phyloP scores from a whole-genome alignment of 1,140 invertebrate species.

The Macrobrachium rosenbergii region DNA sequence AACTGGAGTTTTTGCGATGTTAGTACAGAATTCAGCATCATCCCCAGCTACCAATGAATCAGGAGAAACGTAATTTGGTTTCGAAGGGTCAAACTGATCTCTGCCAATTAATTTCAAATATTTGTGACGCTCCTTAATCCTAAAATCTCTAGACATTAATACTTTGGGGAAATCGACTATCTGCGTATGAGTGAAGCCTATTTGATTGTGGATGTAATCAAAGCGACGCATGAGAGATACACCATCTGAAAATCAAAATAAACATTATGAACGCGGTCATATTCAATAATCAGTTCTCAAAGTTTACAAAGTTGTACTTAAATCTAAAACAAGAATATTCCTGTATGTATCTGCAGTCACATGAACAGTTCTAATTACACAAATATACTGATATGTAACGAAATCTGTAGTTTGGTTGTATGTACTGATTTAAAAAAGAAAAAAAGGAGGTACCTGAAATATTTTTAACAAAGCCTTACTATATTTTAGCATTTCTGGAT shows the following conservation, averaged over 20 bases:
- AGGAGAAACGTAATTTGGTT: constrained; percentile 45
- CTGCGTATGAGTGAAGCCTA: constrained; percentile 34
- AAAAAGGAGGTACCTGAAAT: no score
- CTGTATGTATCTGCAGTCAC: no score
- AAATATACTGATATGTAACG: no score
- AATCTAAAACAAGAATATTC: not conserved
- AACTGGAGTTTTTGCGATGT: constrained; percentile 31
- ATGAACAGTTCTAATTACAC: no score
- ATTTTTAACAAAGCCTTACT: no score
- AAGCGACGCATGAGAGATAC: constrained; percentile 35
- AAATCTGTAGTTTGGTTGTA: no score
- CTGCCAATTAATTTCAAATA: constrained; percentile 37
- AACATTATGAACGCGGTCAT: not conserved
- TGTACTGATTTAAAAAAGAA: no score
- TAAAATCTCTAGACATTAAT: constrained; percentile 40
- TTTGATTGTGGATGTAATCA: constrained; percentile 36
- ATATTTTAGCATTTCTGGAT: no score
- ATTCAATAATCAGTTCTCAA: not conserved
- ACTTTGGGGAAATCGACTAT: constrained; percentile 43
- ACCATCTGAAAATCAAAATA: constrained; percentile 33
- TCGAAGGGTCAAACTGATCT: constrained; percentile 32
- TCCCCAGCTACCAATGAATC: constrained; percentile 7
- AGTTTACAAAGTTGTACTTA: not conserved
- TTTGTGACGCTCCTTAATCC: constrained; percentile 36
- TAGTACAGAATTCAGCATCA: constrained; percentile 31